Evolutionary conservation across 2,888 invertebrate genomes (phyloP), one percentile per base, ranked within the genome.

Genomic region (Agriopis aurantiaria): DNA sequence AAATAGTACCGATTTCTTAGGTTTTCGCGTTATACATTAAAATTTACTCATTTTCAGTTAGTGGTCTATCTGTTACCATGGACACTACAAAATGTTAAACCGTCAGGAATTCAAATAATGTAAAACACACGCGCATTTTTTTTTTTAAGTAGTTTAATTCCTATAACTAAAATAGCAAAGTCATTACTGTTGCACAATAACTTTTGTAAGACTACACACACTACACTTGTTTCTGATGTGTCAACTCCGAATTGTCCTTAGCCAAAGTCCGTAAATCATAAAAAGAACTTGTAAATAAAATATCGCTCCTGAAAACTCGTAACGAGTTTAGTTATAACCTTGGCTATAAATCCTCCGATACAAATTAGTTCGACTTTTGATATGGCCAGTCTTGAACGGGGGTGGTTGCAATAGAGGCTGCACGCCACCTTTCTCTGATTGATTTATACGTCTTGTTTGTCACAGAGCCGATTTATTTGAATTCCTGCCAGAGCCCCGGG

Each of bases 391-490:
- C 80, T 83, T 83, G 85, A 85, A 84, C 85, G 88, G 67, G 73
- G 71, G 55, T 51, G 74, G 75, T 79, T 92, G 93, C 93, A 93
- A 91, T 92, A 91, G 89, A 89, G 83, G 84, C 84, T 90, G 92
- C 91, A 91, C 92, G 82, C 92, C 93, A 91, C 92, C 92, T 92
- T 92, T 91, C 88, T 77, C 71, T 92, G 95, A 95, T 95, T 95
- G 95, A 95, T 95, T 94, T 94, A 95, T 95, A 88, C 90, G 88
- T 94, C 92, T 95, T 95, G 95, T 95, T 95, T 95, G 95, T 94
- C 94, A 93, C 92, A 83, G 87, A 86, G 81, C 85, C 86, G 93
- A 94, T 94, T 94, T 94, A 95, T 95, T 94, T 94, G 94, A 94
- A 94, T 93, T 93, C 91, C 92, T 91, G 91, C 92, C 93, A 93